A percentile compares a stretch with the other conserved stretches of the same genome.
These are phyloP conservation scores for Iselma pallidipennis DNA, from an alignment of 2,888 invertebrate genomes.

Conservation along the genomic window DNA sequence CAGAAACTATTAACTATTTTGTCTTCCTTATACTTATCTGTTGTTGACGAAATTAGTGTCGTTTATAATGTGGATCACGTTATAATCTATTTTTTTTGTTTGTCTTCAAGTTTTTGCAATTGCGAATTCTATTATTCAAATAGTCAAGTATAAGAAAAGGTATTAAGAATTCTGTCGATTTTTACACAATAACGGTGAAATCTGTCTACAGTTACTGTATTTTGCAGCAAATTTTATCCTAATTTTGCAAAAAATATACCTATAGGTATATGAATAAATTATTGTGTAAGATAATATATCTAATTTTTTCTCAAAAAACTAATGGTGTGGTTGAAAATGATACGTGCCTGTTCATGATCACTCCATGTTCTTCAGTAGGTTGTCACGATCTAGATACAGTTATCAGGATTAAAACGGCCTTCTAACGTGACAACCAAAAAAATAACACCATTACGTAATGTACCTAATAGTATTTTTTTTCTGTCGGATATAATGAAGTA, in stretches of 20 bases:
- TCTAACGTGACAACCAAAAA: neutral
- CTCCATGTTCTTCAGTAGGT: neutral
- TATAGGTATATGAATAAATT: no score
- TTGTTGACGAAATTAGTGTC: conserved; percentile 19
- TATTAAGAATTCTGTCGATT: no score
- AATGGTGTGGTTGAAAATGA: neutral
- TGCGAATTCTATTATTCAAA: no score
- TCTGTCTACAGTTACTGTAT: no score
- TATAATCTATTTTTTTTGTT: neutral
- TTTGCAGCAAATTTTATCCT: no score
- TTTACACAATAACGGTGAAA: no score
- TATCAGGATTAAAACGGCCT: neutral
- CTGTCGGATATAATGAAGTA: no score
- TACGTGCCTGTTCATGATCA: neutral
- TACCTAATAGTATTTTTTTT: no score
- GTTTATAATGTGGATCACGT: conserved; percentile 18
- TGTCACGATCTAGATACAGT: conserved; percentile 6
- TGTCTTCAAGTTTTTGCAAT: neutral
- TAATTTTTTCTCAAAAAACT: no score
- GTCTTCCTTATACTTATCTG: conserved; percentile 1
- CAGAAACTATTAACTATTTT: conserved; percentile 16
- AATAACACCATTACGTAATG: neutral
- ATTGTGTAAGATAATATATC: no score
- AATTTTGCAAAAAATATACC: no score
- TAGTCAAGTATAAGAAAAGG: no score